These are phyloP conservation scores for Halcyon leucocephala DNA, from an alignment of 2,797 vertebrate species.

Conservation along the genomic window DNA sequence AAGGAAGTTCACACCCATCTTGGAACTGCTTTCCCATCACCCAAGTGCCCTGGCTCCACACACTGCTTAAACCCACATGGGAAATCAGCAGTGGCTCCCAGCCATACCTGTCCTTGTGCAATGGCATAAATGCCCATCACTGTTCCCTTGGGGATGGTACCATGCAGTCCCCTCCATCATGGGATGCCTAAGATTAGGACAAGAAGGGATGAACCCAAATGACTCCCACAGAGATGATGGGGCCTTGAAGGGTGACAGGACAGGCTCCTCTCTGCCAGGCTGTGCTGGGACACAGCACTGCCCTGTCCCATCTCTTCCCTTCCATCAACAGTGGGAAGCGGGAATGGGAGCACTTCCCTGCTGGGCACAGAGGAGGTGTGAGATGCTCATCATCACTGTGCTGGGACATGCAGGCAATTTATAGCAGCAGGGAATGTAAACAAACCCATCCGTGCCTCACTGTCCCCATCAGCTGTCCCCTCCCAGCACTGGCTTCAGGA, in stretches of 20 bases:
- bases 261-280: background rate
- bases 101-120: background rate
- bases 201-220: background rate
- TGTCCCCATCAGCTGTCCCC: background rate
- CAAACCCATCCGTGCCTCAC: background rate
- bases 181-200: background rate
- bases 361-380: background rate
- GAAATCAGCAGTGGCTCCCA: background rate
- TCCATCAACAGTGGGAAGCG: background rate
- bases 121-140: background rate
- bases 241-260: background rate
- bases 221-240: background rate
- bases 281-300: accelerated
- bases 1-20: background rate
- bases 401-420: background rate
- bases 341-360: background rate
- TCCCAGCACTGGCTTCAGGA: background rate
- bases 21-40: background rate
- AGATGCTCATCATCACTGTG: background rate
- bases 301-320: background rate
- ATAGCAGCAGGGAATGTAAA: constrained; percentile 51
- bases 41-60: background rate
- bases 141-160: background rate
- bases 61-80: background rate
- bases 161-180: background rate